Percentiles rank a stretch among this genome's conserved stretches.
These are phyloP conservation scores for Amphilophus citrinellus DNA, from an alignment of 2,113 vertebrate genomes.

Conservation along the genomic window DNA sequence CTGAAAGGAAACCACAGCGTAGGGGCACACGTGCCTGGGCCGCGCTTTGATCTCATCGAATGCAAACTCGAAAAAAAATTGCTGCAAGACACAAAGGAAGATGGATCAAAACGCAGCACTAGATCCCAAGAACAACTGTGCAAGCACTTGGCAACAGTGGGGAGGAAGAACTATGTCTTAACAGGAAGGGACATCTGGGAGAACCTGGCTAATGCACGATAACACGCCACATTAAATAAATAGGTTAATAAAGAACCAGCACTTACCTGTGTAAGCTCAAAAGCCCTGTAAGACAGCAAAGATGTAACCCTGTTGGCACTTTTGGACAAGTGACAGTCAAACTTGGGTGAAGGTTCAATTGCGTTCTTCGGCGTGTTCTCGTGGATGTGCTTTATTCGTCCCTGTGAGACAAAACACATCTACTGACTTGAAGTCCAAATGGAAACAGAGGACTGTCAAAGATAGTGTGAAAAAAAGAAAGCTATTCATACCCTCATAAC, in stretches of 20 bases:
- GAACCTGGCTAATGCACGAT: not conserved
- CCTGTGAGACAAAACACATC: conserved; percentile 77
- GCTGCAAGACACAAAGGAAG: conserved; percentile 79
- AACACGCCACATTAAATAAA: not conserved
- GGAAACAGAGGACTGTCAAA: not conserved
- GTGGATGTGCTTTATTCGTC: conserved; percentile 90
- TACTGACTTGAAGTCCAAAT: not conserved
- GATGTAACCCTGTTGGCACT: conserved; percentile 89
- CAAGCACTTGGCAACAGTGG: not conserved
- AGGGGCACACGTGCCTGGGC: conserved; percentile 93
- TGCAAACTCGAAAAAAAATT: conserved; percentile 95
- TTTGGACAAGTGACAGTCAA: conserved; percentile 94
- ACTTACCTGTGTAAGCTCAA: conserved; percentile 94
- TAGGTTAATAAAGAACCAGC: not conserved
- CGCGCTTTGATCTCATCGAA: conserved; percentile 91
- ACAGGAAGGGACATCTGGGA: not conserved
- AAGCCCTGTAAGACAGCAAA: conserved; percentile 91
- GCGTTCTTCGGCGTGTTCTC: conserved; percentile 87
- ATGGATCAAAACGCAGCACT: not conserved
- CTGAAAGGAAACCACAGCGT: conserved; percentile 92
- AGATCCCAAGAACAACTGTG: not conserved
- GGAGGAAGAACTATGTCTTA: not conserved
- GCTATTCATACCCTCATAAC: conserved; percentile 90
- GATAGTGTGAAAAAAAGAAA: not conserved
- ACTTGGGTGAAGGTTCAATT: conserved; percentile 90